Evolutionary conservation across 1,140 invertebrate species (phyloP), one percentile per base, ranked within the genome.

Genomic region (Bradysia coprophila): DNA sequence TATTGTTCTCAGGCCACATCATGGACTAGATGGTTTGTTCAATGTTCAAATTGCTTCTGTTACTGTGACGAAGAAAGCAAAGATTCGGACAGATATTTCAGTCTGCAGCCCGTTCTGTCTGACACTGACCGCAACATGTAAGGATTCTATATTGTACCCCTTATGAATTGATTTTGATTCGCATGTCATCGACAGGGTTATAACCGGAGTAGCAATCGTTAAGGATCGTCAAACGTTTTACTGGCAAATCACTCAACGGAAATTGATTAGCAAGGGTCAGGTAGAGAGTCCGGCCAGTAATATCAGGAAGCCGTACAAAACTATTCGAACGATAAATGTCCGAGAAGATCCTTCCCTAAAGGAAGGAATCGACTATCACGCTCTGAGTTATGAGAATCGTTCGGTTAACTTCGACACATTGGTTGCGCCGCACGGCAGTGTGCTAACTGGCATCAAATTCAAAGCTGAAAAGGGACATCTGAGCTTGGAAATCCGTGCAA

Each of bases 31-130:
- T 69, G 75, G 69, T 51, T 83, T 1, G 75, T 88, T 70, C 86
- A 90, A 55, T 91, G 87, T 61, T 85, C 81, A 16, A 89, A 89
- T 55, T 92, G 87, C 55, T 75, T 90, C 52, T 92, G 87, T 52
- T 66, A 81, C 20, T 92, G 86, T 56, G 86, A 90, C 54, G 84
- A 88, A 54, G 63, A 72, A 43, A 72, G n/a, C n/a, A n/a, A 64
- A 1, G 65, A 63, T 41, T 81, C 81, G 3, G 78, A 89, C 54
- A 71, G 86, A 46, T 84, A 79, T 58, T 78, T 90, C 57, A 89
- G 81, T 59, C 63, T 90, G 43, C 61, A 69, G 41, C 66, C 75
- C 33, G 68, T 70, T 1, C 51, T 67, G 3, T 68, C 83, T 3
- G 70, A 89, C 52, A 55, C 75, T 15, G 51, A 60, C 3, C 62